A percentile compares a stretch with the other conserved stretches of the same genome.
Evolutionary conservation across 2,113 vertebrate genomes (phyloP).

Genomic region (Zapus hudsonius): DNA sequence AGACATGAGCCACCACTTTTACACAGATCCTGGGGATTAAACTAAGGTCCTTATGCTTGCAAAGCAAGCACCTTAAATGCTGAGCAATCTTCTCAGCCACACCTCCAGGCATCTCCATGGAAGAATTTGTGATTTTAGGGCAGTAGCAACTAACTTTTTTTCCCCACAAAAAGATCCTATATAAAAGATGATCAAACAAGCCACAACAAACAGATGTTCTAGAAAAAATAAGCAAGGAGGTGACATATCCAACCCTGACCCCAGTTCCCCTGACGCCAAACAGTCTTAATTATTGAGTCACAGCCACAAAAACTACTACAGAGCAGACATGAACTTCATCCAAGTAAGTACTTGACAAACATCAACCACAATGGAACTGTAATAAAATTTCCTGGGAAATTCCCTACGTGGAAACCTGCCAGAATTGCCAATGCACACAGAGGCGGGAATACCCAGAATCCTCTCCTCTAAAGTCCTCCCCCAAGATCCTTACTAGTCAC

Average conservation of each 20-base stretch:
- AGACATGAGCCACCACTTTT: too few relatives aligned
- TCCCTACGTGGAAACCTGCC: background rate
- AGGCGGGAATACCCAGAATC: background rate
- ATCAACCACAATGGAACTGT: background rate
- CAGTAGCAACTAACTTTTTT: background rate
- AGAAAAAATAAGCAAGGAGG: background rate
- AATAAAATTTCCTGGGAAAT: background rate
- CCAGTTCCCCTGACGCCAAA: conserved; percentile 12
- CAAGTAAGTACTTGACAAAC: conserved; percentile 34
- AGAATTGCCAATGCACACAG: background rate
- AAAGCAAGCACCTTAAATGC: too few relatives aligned
- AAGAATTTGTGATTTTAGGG: background rate
- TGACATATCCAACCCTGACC: background rate
- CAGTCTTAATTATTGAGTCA: background rate
- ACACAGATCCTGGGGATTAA: too few relatives aligned
- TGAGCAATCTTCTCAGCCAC: too few relatives aligned
- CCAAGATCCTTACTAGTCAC: background rate
- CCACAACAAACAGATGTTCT: background rate
- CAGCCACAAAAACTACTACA: background rate
- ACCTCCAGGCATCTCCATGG: too few relatives aligned
- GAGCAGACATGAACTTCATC: background rate
- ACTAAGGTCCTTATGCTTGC: too few relatives aligned
- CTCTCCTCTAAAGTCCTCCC: background rate
- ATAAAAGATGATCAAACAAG: background rate
- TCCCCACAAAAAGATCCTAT: background rate